phyloP scores from a whole-genome alignment of 2,113 vertebrate genomes.

The Poeciliopsis prolifica region DNA sequence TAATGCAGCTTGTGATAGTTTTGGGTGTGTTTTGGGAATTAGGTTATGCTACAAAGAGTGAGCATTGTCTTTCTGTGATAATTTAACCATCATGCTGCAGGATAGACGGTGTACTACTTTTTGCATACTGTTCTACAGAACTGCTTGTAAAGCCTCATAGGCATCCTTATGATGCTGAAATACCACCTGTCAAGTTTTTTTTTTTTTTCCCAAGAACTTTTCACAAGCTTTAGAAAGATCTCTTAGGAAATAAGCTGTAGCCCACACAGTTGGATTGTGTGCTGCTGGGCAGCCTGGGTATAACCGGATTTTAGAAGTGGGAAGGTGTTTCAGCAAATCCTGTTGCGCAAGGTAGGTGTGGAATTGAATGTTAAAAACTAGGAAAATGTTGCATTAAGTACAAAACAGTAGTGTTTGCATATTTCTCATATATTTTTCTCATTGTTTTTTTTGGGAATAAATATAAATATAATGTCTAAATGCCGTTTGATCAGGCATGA shows the following conservation, averaged over 20 bases:
- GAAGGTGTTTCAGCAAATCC: slow-evolving; percentile 3
- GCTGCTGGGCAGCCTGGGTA: background rate
- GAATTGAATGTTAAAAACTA: slow-evolving; percentile 1
- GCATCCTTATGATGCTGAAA: slow-evolving; percentile 5
- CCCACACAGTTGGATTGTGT: background rate
- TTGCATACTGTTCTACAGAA: background rate
- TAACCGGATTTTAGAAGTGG: slow-evolving; percentile 1
- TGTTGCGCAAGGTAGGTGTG: slow-evolving; percentile 5
- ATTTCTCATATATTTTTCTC: background rate
- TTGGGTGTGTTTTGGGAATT: background rate
- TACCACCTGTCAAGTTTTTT: background rate
- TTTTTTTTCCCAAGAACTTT: background rate
- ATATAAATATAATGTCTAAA: background rate
- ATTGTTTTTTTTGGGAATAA: background rate
- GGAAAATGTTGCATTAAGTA: background rate
- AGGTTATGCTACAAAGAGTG: background rate
- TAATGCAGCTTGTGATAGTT: too few species aligned
- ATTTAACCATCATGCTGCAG: slow-evolving; percentile 1
- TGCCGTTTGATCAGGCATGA: background rate
- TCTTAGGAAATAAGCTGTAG: background rate
- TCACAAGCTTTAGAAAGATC: background rate
- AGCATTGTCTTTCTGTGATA: background rate
- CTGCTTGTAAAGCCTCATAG: background rate
- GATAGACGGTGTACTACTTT: background rate
- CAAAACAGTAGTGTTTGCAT: background rate